Evolutionary conservation across 2,113 vertebrate genomes (phyloP).

Genomic region (Dendrocopos noguchii): DNA sequence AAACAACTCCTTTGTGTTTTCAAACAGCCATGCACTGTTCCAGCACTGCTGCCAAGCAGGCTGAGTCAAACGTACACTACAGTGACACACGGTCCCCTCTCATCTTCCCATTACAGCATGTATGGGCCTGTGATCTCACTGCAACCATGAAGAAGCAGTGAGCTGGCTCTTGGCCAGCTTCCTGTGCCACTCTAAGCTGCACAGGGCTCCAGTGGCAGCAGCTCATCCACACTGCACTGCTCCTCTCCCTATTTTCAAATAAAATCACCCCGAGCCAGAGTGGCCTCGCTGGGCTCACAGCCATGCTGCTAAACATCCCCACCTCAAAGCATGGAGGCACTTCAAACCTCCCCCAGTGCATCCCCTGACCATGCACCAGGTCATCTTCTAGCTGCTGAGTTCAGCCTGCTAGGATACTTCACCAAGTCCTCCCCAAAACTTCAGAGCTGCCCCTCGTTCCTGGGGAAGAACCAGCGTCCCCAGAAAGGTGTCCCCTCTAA

Average conservation of each 20-base stretch:
- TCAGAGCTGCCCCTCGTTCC: fast-evolving
- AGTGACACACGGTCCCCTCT: slow-evolving; percentile 18
- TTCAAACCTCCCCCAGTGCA: neutral
- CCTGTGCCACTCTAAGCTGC: neutral
- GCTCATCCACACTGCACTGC: neutral
- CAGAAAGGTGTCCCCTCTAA: neutral
- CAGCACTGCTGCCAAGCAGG: neutral
- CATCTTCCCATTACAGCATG: slow-evolving; percentile 39
- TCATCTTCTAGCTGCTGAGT: neutral
- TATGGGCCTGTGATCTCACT: slow-evolving; percentile 10
- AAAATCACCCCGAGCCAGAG: neutral
- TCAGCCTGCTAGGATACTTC: neutral
- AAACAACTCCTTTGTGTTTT: slow-evolving; percentile 46
- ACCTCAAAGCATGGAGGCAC: neutral
- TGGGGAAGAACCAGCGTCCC: neutral
- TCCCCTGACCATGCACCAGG: neutral
- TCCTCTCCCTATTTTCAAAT: neutral
- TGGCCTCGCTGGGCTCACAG: neutral
- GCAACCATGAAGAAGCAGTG: neutral
- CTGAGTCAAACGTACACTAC: slow-evolving; percentile 46
- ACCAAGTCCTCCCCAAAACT: neutral
- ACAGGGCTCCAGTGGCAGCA: neutral
- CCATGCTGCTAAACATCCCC: neutral
- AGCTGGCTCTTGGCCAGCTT: neutral
- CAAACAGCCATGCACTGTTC: slow-evolving; percentile 48